Evolutionary conservation across 2,888 invertebrate genomes (phyloP).

Genomic region (Leucoptera coffeella): DNA sequence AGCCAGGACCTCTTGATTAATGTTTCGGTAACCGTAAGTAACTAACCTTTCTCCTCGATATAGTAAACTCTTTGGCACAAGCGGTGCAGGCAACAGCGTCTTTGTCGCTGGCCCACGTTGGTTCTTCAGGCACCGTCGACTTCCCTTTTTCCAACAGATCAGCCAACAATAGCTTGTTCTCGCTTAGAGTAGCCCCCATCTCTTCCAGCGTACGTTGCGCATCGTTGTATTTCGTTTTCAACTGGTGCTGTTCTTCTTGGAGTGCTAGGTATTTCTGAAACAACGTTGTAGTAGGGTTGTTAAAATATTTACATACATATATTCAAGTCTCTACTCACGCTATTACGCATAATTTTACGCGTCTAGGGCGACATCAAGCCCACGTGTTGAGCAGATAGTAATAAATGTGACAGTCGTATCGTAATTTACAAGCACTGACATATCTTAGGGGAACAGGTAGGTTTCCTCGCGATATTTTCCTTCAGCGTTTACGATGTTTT

Average conservation of each 20-base stretch:
- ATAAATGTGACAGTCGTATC: too few relatives aligned
- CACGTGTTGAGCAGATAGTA: too few relatives aligned
- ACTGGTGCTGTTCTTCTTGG: slow-evolving; percentile 72
- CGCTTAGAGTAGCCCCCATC: slow-evolving; percentile 84
- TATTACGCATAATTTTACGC: too few relatives aligned
- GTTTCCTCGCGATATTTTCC: too few relatives aligned
- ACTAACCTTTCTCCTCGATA: slow-evolving; percentile 80
- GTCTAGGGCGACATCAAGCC: too few relatives aligned
- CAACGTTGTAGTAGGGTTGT: too few relatives aligned
- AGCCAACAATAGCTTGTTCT: slow-evolving; percentile 82
- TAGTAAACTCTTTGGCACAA: slow-evolving; percentile 85
- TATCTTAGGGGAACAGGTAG: too few relatives aligned
- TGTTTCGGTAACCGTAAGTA: neutral
- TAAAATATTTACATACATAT: too few relatives aligned
- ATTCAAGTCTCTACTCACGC: too few relatives aligned
- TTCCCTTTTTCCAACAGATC: slow-evolving; percentile 71
- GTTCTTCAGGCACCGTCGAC: slow-evolving; percentile 24
- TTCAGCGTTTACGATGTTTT: too few relatives aligned
- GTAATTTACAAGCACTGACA: too few relatives aligned
- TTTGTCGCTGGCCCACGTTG: slow-evolving; percentile 77
- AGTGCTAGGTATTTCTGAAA: slow-evolving; percentile 70
- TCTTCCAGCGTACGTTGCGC: slow-evolving; percentile 93
- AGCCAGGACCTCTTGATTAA: too few relatives aligned
- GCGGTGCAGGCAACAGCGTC: slow-evolving; percentile 75
- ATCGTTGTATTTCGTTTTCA: slow-evolving; percentile 77